Base-by-base conservation (phyloP, 1,140 invertebrate genomes). In the Procambarus clarkii region DNA sequence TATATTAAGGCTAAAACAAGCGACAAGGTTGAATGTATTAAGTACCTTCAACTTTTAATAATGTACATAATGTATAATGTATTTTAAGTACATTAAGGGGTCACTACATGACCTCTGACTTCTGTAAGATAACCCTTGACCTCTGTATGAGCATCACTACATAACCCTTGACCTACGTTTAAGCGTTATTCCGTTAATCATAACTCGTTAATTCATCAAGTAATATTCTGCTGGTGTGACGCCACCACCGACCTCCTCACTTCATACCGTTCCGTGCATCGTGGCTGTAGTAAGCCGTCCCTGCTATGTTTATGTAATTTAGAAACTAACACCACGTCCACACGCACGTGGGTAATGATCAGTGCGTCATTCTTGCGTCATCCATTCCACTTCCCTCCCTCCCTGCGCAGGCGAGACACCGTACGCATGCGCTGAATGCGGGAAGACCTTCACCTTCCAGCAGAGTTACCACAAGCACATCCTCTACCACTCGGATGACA, bases 391-490 rank as follows among this genome's bases (percentile, higher is more conserved):
- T 7, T 34, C n/a, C n/a, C 5, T 21, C 21, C n/a, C n/a, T 74
- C 2, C n/a, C 4, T 5, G 94, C 94, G 94, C 95, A 96, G 97
- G 97, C 83, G 97, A 98, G 95, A 98, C 97, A 95, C 97, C 97
- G 0, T 98, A 98, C 94, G 96, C 96, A 11, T 98, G 98, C 94
- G 95, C 95, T 58, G 96, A 97, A 93, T 98, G 98, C 94, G 97
- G 96, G 82, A 98, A 98, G 94, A 97, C 97, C 0, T 98, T 98
- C 94, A 98, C 97, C 45, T 98, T 98, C 94, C 97, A 98, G 94
- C 98, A 98, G 93, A 98, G 97, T 2, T 98, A 98, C 94, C 97
- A 98, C 94, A 98, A 98, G 93, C 98, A 98, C 94, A 96, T 97
- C 93, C 95, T 97, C 18, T 98, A 97, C 93, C 94, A 94, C 92